A percentile compares a stretch with the other conserved stretches of the same genome.
Evolutionary conservation across 2,888 invertebrate species (phyloP).

Genomic region (Leucophenga montana): DNA sequence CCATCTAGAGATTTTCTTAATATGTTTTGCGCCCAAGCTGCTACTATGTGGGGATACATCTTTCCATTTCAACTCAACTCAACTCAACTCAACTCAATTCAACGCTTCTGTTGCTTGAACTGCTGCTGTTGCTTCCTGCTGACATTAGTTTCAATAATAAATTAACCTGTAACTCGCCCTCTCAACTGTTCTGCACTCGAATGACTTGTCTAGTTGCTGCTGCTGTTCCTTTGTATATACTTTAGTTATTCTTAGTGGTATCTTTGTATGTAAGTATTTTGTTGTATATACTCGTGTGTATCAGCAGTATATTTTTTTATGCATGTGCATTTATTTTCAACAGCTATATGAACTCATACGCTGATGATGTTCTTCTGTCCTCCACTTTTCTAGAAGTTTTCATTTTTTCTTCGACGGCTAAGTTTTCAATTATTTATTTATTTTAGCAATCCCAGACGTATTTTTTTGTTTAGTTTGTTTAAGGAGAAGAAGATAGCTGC

Average conservation of each 20-base stretch:
- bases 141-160: constrained; percentile 64
- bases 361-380: no score
- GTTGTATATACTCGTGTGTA: constrained; percentile 26
- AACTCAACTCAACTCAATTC: no score
- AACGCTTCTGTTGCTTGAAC: neutral
- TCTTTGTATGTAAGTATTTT: neutral
- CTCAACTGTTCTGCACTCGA: constrained; percentile 53
- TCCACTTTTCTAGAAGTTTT: no score
- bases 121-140: constrained; percentile 35
- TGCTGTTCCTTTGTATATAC: constrained; percentile 20
- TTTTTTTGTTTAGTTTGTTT: constrained; percentile 25
- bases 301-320: constrained; percentile 41
- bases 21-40: neutral
- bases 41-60: no score
- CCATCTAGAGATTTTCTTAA: no score
- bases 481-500: no score
- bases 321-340: constrained; percentile 51
- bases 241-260: no score
- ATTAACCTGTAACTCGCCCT: constrained; percentile 58
- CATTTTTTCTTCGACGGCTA: neutral
- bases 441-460: constrained; percentile 42
- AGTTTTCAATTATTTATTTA: constrained; percentile 44
- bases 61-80: no score
- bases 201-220: constrained; percentile 47
- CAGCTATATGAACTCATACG: no score